These are phyloP conservation scores for Nebria ingens DNA, from an alignment of 1,140 invertebrate genomes.

Conservation along the genomic window DNA sequence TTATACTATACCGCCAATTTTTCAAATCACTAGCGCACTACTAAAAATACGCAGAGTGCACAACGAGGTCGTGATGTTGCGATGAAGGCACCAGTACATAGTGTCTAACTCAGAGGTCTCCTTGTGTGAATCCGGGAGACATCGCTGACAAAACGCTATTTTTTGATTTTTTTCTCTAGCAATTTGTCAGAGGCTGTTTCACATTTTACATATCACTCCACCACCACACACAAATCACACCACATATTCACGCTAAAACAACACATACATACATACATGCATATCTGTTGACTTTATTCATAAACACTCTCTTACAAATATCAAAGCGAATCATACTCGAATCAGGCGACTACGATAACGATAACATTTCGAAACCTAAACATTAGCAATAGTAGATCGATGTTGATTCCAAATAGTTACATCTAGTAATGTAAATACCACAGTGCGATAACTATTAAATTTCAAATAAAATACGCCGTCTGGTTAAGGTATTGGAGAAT, in stretches of 20 bases:
- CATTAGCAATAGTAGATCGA: too few relatives aligned
- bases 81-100: constrained; percentile 33
- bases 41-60: neutral
- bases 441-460: too few relatives aligned
- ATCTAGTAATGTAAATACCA: too few relatives aligned
- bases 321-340: too few relatives aligned
- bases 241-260: neutral
- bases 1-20: neutral
- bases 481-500: too few relatives aligned
- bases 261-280: neutral
- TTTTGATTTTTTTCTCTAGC: neutral
- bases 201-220: too few relatives aligned
- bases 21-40: neutral
- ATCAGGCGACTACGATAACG: too few relatives aligned
- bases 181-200: neutral
- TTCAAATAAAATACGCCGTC: too few relatives aligned
- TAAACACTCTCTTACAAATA: too few relatives aligned
- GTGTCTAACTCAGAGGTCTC: too few relatives aligned
- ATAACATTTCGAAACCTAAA: too few relatives aligned
- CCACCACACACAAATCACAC: neutral
- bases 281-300: neutral
- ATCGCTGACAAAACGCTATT: neutral
- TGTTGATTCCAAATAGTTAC: too few relatives aligned
- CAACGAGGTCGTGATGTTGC: constrained; percentile 12
- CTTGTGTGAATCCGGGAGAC: constrained; percentile 20